Conservation (phyloP, 2,113 vertebrate genomes). For the Dasyornis broadbenti region DNA sequence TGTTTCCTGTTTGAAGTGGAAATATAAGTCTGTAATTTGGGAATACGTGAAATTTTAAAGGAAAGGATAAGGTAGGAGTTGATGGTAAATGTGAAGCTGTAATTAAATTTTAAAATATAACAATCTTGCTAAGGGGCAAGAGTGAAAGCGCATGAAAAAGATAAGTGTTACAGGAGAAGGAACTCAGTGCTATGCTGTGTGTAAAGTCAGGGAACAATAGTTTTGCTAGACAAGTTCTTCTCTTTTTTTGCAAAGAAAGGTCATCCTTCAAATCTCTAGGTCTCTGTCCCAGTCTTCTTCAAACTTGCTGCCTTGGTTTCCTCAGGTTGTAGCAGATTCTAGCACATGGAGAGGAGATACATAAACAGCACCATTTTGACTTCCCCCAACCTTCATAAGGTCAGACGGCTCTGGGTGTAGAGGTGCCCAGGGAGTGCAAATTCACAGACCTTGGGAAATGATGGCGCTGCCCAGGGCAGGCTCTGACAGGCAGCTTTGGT, state of each 20-base stretch:
- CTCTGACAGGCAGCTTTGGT: neutral
- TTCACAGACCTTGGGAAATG: neutral
- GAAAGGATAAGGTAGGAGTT: neutral
- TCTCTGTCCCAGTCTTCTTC: neutral
- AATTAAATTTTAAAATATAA: neutral
- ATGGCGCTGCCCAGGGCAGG: neutral
- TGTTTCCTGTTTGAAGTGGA: neutral
- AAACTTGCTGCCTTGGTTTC: neutral
- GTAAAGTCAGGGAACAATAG: neutral
- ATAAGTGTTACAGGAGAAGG: neutral
- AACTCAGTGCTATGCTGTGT: neutral
- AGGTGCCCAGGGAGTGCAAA: fast-evolving
- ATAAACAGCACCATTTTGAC: neutral
- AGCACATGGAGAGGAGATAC: neutral
- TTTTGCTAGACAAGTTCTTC: neutral
- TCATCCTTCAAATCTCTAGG: neutral
- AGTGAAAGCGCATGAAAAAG: neutral
- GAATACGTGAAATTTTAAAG: neutral
- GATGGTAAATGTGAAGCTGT: neutral
- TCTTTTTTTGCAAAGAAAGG: neutral
- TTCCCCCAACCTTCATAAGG: neutral
- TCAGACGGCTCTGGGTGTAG: neutral
- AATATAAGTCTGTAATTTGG: neutral
- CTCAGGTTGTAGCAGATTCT: neutral
- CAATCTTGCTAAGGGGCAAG: neutral